These are phyloP conservation scores for Pyxicephalus adspersus DNA, from an alignment of 2,113 vertebrate genomes.

Conservation along the genomic window DNA sequence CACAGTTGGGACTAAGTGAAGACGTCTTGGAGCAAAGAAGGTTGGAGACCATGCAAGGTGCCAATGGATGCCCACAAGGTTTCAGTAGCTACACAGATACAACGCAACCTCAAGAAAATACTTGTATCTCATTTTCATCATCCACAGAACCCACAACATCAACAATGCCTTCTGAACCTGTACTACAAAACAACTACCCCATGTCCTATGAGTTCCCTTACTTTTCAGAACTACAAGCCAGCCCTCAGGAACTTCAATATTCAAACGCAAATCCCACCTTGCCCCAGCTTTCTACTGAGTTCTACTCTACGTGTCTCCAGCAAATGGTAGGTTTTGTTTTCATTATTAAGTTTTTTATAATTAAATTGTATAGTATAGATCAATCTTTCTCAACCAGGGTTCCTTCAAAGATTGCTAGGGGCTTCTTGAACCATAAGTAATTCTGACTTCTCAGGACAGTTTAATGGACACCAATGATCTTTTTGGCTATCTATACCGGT, in stretches of 20 bases:
- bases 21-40: conserved; percentile 64
- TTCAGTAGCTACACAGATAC: conserved; percentile 50
- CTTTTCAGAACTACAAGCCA: neutral
- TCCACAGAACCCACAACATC: neutral
- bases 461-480: too few species aligned
- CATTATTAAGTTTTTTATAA: too few species aligned
- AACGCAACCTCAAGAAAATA: conserved; percentile 32
- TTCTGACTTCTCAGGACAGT: too few species aligned
- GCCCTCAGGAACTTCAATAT: neutral
- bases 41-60: conserved; percentile 36
- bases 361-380: too few species aligned
- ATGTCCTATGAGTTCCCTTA: conserved; percentile 2
- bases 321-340: conserved; percentile 38
- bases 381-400: too few species aligned
- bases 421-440: too few species aligned
- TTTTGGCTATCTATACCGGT: too few species aligned
- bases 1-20: conserved; percentile 77
- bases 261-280: neutral
- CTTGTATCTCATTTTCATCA: neutral
- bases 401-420: too few species aligned
- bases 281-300: neutral
- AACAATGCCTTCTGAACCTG: neutral
- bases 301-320: neutral
- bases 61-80: conserved; percentile 22
- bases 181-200: neutral